Evolutionary conservation across 53 echinoderm and acorn worm species (phyloP), one percentile per base, ranked within the genome.

Genomic region (Henricia sp.): DNA sequence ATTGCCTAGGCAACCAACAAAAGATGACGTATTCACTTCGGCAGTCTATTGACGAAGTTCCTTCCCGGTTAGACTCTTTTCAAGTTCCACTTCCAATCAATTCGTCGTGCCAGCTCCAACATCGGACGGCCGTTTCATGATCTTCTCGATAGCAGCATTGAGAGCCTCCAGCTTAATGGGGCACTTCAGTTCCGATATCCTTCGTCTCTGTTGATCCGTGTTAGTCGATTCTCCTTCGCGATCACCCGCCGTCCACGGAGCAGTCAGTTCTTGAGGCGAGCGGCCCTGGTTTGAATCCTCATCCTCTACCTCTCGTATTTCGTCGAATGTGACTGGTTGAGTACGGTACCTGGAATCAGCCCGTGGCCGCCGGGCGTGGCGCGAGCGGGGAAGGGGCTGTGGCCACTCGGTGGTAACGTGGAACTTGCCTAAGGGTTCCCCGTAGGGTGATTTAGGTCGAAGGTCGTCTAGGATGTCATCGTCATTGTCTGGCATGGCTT

Each of bases 231-330:
- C n/a, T n/a, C n/a, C n/a, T n/a, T n/a, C n/a, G n/a, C n/a, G n/a
- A 12, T 37, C 37, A 19, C 40, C 51, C 10, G 50, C 70, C 37
- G 70, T 84, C 71, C 43, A 48, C 19, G 54, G 71, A 2, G 58
- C 68, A n/a, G n/a, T n/a, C 72, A 28, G 11, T 46, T 76, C 76
- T 9, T 58, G 58, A 6, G 80, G 48, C 34, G 63, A 57, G 46
- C 80, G 62, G 20, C 20, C 80, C 80, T 46, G 80, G 25, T 24
- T 64, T 20, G 50, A 3, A 32, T 82, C 88, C 69, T 88, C 88
- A 27, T 88, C 88, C 68, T n/a, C n/a, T n/a, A 88, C 88, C 35
- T 88, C 88, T 13, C 80, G 58, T 13, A 88, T 88, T 60, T 88
- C 88, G 67, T 12, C 82, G 37, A 88, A 88, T 21, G 88, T 88